Percentiles rank a stretch among this genome's conserved stretches.
Conservation (phyloP, 2,113 vertebrate species). For the Charadrius vociferus region DNA sequence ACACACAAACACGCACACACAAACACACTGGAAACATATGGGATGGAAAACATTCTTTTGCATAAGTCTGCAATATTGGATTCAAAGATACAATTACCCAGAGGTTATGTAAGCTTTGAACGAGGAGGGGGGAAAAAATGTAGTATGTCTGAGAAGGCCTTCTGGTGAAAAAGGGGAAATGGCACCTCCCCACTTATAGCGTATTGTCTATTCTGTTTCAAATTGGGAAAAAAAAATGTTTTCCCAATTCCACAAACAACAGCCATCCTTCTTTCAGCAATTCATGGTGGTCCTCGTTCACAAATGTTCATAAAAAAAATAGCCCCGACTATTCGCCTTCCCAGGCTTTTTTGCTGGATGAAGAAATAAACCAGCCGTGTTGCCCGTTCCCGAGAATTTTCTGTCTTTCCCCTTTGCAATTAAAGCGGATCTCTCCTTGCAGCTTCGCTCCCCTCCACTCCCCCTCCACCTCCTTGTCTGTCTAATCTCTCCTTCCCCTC, state of each 20-base stretch:
- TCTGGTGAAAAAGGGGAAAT: conserved; percentile 57
- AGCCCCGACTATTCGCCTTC: conserved; percentile 48
- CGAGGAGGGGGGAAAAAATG: neutral
- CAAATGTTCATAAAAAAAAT: conserved; percentile 55
- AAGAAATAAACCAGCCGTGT: conserved; percentile 48
- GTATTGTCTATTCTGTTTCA: conserved; percentile 70
- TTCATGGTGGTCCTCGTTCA: conserved; percentile 76
- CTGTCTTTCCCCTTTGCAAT: conserved; percentile 31
- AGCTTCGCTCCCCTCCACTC: conserved; percentile 50
- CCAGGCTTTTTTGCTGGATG: conserved; percentile 19
- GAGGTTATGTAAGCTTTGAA: conserved; percentile 58
- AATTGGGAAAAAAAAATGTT: conserved; percentile 70
- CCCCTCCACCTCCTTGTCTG: conserved; percentile 56
- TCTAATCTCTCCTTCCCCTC: conserved; percentile 76
- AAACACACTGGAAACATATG: conserved; percentile 34
- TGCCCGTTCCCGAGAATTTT: neutral
- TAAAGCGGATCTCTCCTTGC: conserved; percentile 70
- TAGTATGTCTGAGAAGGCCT: conserved; percentile 22
- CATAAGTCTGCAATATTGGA: conserved; percentile 27
- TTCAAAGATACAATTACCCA: conserved; percentile 40
- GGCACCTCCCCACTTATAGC: conserved; percentile 41
- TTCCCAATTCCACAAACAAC: conserved; percentile 74
- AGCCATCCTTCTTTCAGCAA: conserved; percentile 72
- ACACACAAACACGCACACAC: conserved; percentile 21
- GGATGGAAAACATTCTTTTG: conserved; percentile 41